phyloP scores from a whole-genome alignment of 2,113 vertebrate genomes.

The Oostethus manadensis region DNA sequence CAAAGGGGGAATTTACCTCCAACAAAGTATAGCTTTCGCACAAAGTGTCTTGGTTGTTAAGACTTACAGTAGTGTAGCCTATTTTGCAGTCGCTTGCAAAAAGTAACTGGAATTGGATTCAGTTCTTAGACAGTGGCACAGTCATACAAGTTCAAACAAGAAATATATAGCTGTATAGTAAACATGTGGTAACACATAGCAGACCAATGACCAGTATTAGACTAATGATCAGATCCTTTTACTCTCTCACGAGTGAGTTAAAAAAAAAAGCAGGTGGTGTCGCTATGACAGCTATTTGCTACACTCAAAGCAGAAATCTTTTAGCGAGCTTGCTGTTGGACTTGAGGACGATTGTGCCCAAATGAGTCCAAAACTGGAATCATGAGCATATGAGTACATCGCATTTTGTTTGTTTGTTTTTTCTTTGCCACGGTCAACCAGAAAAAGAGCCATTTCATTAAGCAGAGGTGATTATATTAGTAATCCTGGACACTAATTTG shows the following conservation, averaged over 20 bases:
- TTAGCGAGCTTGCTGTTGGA: not conserved
- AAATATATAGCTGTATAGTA: slow-evolving; percentile 44
- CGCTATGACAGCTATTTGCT: slow-evolving; percentile 17
- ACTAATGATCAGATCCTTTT: slow-evolving; percentile 28
- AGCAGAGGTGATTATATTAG: slow-evolving; percentile 20
- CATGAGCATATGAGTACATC: not conserved
- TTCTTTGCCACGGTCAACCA: slow-evolving; percentile 7
- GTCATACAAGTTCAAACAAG: slow-evolving; percentile 37
- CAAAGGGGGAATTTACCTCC: no score
- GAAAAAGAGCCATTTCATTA: slow-evolving; percentile 33
- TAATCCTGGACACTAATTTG: slow-evolving; percentile 12
- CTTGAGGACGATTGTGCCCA: slow-evolving; percentile 7
- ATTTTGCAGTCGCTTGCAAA: no score
- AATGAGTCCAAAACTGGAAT: slow-evolving; percentile 11
- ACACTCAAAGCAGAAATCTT: slow-evolving; percentile 17
- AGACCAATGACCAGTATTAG: slow-evolving; percentile 20
- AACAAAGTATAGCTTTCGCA: no score
- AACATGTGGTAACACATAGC: slow-evolving; percentile 48
- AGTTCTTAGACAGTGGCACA: slow-evolving; percentile 4
- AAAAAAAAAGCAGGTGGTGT: slow-evolving; percentile 4
- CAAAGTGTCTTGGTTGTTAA: no score
- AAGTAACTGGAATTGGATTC: not conserved
- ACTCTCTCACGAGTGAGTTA: slow-evolving; percentile 10
- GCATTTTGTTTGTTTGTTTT: slow-evolving; percentile 3
- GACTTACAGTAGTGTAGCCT: not conserved